Percentiles rank a stretch among this genome's conserved stretches.
These are phyloP conservation scores for Drosophila setifemur DNA, from an alignment of 1,140 invertebrate species.

Conservation along the genomic window DNA sequence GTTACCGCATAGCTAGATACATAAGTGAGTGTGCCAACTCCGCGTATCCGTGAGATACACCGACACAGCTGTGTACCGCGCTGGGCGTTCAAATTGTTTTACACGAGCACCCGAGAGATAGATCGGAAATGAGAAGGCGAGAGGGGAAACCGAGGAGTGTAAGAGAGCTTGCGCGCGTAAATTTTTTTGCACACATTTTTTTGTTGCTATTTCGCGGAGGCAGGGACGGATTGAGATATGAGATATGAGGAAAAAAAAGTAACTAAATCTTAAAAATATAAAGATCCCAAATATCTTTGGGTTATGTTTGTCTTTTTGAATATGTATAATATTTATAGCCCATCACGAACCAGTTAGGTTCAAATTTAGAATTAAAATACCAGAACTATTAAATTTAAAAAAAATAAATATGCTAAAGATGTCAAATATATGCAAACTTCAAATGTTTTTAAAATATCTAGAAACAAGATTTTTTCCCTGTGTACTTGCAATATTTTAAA, in stretches of 20 bases:
- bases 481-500: no score
- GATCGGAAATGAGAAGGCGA: slow-evolving; percentile 1
- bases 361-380: no score
- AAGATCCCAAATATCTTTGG: background rate
- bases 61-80: slow-evolving; percentile 30
- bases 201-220: background rate
- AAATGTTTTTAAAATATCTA: background rate
- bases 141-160: slow-evolving; percentile 1
- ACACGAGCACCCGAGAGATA: slow-evolving; percentile 34
- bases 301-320: background rate
- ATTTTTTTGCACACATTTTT: slow-evolving; percentile 6
- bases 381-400: no score
- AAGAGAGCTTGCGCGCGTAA: slow-evolving; percentile 9
- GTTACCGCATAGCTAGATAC: slow-evolving; percentile 32
- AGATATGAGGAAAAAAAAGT: no score
- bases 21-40: slow-evolving; percentile 15
- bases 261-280: no score
- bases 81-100: slow-evolving; percentile 49
- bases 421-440: no score
- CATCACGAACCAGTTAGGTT: no score
- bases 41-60: slow-evolving; percentile 62
- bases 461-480: background rate
- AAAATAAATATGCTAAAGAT: no score
- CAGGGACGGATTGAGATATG: background rate
- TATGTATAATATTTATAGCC: background rate